Conservation (phyloP, 2,888 invertebrate genomes). For the Drosophila kambysellisi region DNA sequence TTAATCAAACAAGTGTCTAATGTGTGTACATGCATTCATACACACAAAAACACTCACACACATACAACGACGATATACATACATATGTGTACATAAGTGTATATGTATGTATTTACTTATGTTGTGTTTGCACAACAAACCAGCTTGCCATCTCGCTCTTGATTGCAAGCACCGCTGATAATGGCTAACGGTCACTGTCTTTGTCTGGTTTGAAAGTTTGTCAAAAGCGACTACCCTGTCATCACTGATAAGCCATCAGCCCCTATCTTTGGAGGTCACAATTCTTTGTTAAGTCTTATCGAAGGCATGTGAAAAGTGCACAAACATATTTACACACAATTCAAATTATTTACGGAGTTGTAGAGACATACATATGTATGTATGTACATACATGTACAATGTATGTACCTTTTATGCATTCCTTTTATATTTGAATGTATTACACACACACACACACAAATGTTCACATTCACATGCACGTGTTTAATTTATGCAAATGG, state of each 20-base stretch:
- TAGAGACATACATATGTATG: neutral
- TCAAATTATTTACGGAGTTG: neutral
- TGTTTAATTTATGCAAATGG: neutral
- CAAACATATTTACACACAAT: conserved; percentile 4
- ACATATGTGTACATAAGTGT: neutral
- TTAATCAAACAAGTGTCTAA: conserved; percentile 73
- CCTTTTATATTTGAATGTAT: neutral
- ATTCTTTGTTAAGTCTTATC: conserved; percentile 41
- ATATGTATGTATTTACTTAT: conserved; percentile 30
- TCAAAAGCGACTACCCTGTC: conserved; percentile 36
- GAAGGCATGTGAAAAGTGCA: conserved; percentile 19
- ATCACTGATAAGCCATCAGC: conserved; percentile 41
- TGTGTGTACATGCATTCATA: conserved; percentile 26
- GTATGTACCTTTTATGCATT: neutral
- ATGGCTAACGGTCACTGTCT: conserved; percentile 28
- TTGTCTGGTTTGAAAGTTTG: conserved; percentile 34
- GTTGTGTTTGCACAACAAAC: conserved; percentile 41
- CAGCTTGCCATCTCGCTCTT: conserved; percentile 38
- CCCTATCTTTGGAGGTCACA: conserved; percentile 61
- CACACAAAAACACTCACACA: conserved; percentile 5
- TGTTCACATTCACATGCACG: neutral
- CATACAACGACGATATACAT: neutral
- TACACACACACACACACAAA: neutral
- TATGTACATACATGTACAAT: too few relatives aligned
- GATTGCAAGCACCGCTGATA: conserved; percentile 33